Evolutionary conservation across 2,113 vertebrate species (phyloP).

Genomic region (Bettongia penicillata): DNA sequence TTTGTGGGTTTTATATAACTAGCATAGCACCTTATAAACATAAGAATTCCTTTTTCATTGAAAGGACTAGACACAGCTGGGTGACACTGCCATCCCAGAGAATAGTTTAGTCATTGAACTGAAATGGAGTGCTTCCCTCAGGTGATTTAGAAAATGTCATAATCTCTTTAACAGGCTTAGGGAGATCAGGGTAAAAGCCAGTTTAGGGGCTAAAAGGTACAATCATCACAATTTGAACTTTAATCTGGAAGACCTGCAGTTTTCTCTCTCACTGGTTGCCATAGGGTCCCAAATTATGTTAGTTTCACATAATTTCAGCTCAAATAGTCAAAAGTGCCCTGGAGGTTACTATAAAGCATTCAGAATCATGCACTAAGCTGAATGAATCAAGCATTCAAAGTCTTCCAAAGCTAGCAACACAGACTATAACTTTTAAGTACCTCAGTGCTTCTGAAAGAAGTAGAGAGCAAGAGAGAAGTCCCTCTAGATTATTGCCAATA

Average conservation of each 20-base stretch:
- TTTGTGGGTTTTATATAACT: constrained; percentile 66
- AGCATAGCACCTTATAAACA: constrained; percentile 71
- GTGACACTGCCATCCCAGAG: constrained; percentile 48
- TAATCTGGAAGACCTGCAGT: constrained; percentile 78
- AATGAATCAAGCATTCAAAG: constrained; percentile 51
- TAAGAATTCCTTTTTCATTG: constrained; percentile 72
- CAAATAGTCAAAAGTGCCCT: constrained; percentile 74
- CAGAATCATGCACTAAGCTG: constrained; percentile 59
- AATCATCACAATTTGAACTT: constrained; percentile 80
- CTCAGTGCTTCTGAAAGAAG: constrained; percentile 48
- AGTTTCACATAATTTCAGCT: constrained; percentile 69
- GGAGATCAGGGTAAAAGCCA: constrained; percentile 79
- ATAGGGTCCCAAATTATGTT: constrained; percentile 57
- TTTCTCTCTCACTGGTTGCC: constrained; percentile 70
- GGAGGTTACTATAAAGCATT: constrained; percentile 71
- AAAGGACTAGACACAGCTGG: constrained; percentile 73
- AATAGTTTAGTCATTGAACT: constrained; percentile 75
- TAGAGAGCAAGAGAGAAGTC: not conserved
- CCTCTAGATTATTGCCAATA: constrained; percentile 44
- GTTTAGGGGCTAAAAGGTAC: constrained; percentile 78
- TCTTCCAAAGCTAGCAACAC: constrained; percentile 42
- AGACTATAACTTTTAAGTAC: constrained; percentile 45
- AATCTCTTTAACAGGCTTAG: constrained; percentile 81
- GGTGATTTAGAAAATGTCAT: constrained; percentile 79
- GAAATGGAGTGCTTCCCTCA: constrained; percentile 75